Evolutionary conservation across 2,888 invertebrate species (phyloP).

Genomic region (Macaria notata): DNA sequence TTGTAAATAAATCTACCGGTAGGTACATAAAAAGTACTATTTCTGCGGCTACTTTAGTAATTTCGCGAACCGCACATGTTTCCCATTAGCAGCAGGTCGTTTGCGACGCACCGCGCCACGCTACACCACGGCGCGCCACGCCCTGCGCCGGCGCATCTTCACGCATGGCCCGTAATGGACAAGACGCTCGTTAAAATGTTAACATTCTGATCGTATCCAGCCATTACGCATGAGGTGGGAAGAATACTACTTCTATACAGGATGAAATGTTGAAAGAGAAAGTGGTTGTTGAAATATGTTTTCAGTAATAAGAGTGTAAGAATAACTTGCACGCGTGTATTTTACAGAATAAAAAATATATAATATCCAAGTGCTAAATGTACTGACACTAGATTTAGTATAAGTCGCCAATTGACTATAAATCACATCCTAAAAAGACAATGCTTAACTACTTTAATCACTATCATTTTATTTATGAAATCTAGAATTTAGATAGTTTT

Average conservation of each 20-base stretch:
- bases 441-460: too few relatives aligned
- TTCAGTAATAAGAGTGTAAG: too few relatives aligned
- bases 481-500: not conserved
- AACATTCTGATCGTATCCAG: slow-evolving; percentile 7
- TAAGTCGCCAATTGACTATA: too few relatives aligned
- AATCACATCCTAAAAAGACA: too few relatives aligned
- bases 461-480: too few relatives aligned
- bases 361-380: too few relatives aligned
- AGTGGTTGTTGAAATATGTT: too few relatives aligned
- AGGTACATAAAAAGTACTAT: too few relatives aligned
- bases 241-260: not conserved
- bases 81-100: slow-evolving; percentile 20
- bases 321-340: too few relatives aligned
- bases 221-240: slow-evolving; percentile 2
- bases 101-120: slow-evolving; percentile 21
- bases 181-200: slow-evolving; percentile 10
- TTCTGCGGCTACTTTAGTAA: not conserved
- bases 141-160: slow-evolving; percentile 27
- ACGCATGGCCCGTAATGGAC: slow-evolving; percentile 23
- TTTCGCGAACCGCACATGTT: slow-evolving; percentile 18
- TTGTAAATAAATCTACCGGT: too few relatives aligned
- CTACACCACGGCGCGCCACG: slow-evolving; percentile 21
- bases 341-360: too few relatives aligned
- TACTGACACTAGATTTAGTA: too few relatives aligned
- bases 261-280: not conserved